Conservation (phyloP, 2,113 vertebrate genomes). For the Rafetus swinhoei region DNA sequence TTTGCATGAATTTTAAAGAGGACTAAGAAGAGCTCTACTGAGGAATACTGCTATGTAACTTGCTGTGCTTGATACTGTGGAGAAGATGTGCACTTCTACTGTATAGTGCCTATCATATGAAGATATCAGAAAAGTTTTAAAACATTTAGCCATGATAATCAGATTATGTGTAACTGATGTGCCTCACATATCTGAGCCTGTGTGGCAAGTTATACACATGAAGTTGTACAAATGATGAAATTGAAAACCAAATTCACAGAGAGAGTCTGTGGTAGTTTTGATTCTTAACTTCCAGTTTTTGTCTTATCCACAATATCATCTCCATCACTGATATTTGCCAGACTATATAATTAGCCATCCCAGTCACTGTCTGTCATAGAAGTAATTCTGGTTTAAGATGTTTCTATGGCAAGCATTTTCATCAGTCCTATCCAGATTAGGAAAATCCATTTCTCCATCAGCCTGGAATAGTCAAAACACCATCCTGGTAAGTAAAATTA, state of each 20-base stretch:
- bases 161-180: neutral
- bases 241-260: neutral
- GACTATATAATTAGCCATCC: neutral
- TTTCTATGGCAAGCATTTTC: neutral
- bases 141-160: neutral
- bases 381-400: neutral
- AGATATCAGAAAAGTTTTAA: neutral
- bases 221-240: neutral
- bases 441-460: neutral
- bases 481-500: neutral
- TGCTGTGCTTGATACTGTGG: neutral
- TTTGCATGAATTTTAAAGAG: neutral
- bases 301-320: neutral
- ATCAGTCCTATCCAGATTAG: neutral
- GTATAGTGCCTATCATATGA: neutral
- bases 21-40: neutral
- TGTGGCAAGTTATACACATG: neutral
- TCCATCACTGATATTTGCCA: neutral
- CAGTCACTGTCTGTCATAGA: neutral
- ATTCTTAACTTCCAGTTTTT: neutral
- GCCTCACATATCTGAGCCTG: neutral
- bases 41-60: neutral
- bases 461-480: neutral
- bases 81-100: neutral
- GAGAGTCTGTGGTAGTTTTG: neutral